Conservation (phyloP, 1,140 invertebrate species). For the Planococcus citri region DNA sequence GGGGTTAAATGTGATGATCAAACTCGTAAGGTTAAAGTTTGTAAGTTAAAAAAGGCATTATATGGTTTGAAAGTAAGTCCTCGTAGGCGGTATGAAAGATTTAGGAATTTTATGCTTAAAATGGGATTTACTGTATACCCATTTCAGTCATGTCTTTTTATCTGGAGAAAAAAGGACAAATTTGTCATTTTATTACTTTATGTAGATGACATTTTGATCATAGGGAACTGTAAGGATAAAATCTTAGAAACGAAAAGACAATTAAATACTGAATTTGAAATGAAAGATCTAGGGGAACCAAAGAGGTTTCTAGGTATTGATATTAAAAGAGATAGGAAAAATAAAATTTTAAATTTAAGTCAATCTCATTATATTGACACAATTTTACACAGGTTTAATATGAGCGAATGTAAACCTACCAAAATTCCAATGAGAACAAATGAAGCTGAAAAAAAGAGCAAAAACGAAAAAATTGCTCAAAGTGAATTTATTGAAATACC, state of each 20-base stretch:
- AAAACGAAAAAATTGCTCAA: not conserved
- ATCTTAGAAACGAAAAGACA: constrained; percentile 8
- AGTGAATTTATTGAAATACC: too few species aligned
- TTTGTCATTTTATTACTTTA: not conserved
- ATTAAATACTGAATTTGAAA: constrained; percentile 22
- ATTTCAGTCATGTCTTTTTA: not conserved
- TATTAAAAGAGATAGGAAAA: not conserved
- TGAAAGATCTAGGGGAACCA: not conserved
- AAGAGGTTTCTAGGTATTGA: constrained; percentile 17
- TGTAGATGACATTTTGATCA: constrained; percentile 24
- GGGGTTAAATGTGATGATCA: constrained; percentile 19
- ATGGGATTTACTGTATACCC: constrained; percentile 10
- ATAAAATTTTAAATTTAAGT: not conserved
- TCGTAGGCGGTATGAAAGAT: constrained; percentile 29
- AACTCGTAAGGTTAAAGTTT: constrained; percentile 28
- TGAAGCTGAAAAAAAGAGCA: not conserved
- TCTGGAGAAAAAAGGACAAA: not conserved
- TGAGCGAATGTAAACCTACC: not conserved
- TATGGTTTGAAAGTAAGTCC: constrained; percentile 36
- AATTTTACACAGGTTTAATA: constrained; percentile 21
- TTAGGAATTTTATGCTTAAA: constrained; percentile 12
- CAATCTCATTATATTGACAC: constrained; percentile 11
- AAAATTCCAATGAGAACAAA: constrained; percentile 15
- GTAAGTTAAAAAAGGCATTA: constrained; percentile 32
- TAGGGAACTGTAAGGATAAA: not conserved